These are phyloP conservation scores for Hypotaenidia okinawae DNA, from an alignment of 2,797 vertebrate species.

Conservation along the genomic window DNA sequence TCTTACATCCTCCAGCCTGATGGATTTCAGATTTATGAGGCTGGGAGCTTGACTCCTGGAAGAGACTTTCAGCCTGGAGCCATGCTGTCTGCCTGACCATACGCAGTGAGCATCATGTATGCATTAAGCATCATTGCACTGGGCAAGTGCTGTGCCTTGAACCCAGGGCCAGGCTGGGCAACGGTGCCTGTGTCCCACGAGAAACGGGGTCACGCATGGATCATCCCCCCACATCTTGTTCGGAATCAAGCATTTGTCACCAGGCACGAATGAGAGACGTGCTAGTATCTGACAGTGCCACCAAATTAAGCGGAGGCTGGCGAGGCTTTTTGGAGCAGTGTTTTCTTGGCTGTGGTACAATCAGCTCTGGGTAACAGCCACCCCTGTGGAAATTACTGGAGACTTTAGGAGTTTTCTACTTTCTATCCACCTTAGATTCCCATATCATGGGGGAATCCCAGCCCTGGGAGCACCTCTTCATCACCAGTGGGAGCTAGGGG, in stretches of 20 bases:
- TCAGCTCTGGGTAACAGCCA: background rate
- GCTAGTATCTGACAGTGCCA: background rate
- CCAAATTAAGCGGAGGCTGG: background rate
- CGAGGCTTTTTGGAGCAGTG: background rate
- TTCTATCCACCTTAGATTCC: background rate
- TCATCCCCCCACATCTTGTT: rapidly evolving
- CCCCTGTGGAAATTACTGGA: background rate
- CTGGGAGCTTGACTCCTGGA: conserved; percentile 58
- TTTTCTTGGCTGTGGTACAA: background rate
- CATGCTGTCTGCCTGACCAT: conserved; percentile 28
- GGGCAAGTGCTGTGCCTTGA: background rate
- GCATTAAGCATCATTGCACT: background rate
- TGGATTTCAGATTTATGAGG: conserved; percentile 60
- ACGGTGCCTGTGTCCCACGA: rapidly evolving
- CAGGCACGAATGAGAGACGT: background rate
- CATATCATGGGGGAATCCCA: background rate
- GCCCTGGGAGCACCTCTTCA: background rate
- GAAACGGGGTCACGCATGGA: background rate
- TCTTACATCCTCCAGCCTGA: conserved; percentile 61
- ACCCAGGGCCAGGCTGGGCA: background rate
- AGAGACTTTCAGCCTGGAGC: conserved; percentile 64
- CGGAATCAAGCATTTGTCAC: background rate
- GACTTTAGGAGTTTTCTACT: background rate
- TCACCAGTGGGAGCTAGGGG: rapidly evolving
- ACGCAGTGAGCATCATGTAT: background rate